phyloP scores from a whole-genome alignment of 2,113 vertebrate species.

The Tenebrosternarchus preto region DNA sequence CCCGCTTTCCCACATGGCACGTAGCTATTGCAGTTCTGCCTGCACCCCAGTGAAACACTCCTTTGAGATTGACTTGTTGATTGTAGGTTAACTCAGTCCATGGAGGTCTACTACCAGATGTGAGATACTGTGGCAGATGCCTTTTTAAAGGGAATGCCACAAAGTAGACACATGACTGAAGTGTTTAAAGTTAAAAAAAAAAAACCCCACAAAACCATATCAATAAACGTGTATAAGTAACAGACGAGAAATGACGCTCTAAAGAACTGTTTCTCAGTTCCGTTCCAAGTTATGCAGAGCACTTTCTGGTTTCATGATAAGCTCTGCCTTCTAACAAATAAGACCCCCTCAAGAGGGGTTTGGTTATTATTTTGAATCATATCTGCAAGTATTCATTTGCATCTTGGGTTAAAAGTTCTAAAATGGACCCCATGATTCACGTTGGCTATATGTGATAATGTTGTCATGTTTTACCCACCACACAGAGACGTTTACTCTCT shows the following conservation, averaged over 20 bases:
- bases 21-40: slow-evolving; percentile 8
- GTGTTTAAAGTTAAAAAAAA: too few species aligned
- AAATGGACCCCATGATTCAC: slow-evolving; percentile 19
- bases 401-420: slow-evolving; percentile 20
- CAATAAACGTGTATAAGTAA: not conserved
- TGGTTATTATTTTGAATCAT: not conserved
- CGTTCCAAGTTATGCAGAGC: not conserved
- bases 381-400: slow-evolving; percentile 4
- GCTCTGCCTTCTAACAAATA: not conserved
- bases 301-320: not conserved
- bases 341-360: too few species aligned
- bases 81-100: not conserved
- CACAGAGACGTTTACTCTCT: slow-evolving; percentile 13
- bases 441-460: slow-evolving; percentile 7
- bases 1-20: slow-evolving; percentile 18
- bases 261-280: not conserved
- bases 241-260: not conserved
- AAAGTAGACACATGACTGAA: too few species aligned
- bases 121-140: not conserved
- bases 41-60: not conserved
- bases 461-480: not conserved
- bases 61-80: not conserved
- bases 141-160: not conserved
- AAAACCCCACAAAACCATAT: too few species aligned
- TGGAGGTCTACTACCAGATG: not conserved